Evolutionary conservation across 2,797 vertebrate genomes (phyloP).

Genomic region (Clamator glandarius): DNA sequence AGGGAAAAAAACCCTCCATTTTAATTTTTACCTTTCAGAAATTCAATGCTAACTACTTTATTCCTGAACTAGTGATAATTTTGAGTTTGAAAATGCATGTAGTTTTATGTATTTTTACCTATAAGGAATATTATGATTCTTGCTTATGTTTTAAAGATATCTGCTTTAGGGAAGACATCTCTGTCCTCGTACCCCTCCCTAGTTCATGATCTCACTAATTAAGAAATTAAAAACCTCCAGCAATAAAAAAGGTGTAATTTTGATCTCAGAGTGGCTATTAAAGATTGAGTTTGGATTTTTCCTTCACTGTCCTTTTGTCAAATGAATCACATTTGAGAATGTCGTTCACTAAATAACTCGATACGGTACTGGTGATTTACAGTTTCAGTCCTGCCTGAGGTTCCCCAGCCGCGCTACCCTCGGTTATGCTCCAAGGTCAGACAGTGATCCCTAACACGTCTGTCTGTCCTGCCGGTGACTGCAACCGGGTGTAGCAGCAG

Average conservation of each 20-base stretch:
- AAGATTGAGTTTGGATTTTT: background rate
- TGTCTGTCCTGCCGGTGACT: background rate
- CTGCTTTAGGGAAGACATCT: background rate
- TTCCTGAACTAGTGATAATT: background rate
- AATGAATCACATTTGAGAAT: background rate
- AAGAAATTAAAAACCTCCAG: background rate
- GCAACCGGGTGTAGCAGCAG: background rate
- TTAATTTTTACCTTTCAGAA: background rate
- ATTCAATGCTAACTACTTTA: background rate
- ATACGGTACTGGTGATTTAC: background rate
- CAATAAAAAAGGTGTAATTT: background rate
- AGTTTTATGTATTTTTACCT: background rate
- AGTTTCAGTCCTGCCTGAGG: background rate
- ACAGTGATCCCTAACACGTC: background rate
- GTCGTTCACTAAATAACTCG: background rate
- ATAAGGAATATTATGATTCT: background rate
- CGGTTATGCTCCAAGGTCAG: background rate
- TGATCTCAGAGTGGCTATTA: background rate
- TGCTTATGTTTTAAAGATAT: background rate
- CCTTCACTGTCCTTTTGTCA: background rate
- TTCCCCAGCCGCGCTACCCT: rapidly evolving
- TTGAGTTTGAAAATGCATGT: background rate
- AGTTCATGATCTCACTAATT: background rate
- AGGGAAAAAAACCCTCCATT: background rate
- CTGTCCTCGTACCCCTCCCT: background rate